phyloP scores from a whole-genome alignment of 2,797 vertebrate species.

The Mus spretus region DNA sequence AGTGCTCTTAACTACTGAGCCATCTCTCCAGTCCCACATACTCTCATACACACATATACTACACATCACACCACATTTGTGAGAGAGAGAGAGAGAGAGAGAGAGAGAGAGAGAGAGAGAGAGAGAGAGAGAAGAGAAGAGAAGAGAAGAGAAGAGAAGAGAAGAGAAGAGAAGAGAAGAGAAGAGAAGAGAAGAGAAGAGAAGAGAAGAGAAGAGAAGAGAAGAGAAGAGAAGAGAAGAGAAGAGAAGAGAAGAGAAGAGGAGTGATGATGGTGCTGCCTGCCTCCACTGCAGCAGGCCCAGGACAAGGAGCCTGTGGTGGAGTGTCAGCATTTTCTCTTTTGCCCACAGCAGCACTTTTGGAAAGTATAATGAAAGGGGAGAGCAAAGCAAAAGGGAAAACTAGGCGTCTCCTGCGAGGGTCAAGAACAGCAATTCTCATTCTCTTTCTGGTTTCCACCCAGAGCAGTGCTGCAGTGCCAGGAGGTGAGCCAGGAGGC shows the following conservation, averaged over 20 bases:
- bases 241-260: background rate
- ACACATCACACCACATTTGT: background rate
- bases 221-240: background rate
- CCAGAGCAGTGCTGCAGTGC: background rate
- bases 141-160: background rate
- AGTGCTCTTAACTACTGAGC: too few species aligned
- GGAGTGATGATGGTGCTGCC: background rate
- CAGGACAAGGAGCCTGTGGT: background rate
- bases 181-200: background rate
- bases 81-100: background rate
- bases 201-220: background rate
- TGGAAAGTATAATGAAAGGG: constrained; percentile 24
- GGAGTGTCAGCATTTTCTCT: background rate
- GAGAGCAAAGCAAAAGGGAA: background rate
- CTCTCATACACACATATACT: too few species aligned
- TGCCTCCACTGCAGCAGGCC: too few species aligned
- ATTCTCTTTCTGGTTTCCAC: background rate
- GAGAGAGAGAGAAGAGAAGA: background rate
- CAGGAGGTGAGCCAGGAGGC: background rate
- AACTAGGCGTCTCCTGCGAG: background rate
- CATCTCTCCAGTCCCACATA: too few species aligned
- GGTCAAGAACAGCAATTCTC: background rate
- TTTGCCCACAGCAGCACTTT: constrained; percentile 8
- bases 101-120: too few species aligned
- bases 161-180: background rate